These are phyloP conservation scores for Netelia melanura DNA, from an alignment of 2,888 invertebrate genomes.

Conservation along the genomic window DNA sequence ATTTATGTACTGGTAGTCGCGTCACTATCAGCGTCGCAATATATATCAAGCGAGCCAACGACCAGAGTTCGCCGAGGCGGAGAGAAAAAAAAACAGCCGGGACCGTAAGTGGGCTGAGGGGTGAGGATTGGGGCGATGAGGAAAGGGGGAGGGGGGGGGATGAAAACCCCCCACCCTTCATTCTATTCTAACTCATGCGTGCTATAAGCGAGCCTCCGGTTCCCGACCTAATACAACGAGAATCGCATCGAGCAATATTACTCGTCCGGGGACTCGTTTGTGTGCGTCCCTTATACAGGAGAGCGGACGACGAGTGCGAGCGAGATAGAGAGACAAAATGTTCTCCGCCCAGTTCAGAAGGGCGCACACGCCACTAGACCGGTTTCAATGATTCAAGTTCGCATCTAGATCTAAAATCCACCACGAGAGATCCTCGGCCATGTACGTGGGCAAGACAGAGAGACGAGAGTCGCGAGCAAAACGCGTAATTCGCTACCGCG, in stretches of 20 bases:
- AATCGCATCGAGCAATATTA: conserved; percentile 74
- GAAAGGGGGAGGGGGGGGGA: neutral
- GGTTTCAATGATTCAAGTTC: conserved; percentile 81
- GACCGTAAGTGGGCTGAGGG: neutral
- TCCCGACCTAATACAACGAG: conserved; percentile 83
- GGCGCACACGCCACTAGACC: conserved; percentile 72
- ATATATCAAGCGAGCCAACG: conserved; percentile 9
- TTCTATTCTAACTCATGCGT: conserved; percentile 78
- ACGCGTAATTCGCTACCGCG: conserved; percentile 45
- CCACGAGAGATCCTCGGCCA: conserved; percentile 52
- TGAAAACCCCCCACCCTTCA: conserved; percentile 51
- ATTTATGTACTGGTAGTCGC: neutral
- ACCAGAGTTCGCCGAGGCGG: neutral
- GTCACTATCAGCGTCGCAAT: conserved; percentile 9
- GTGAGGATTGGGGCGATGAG: neutral
- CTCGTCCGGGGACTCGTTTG: conserved; percentile 58
- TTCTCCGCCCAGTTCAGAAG: neutral
- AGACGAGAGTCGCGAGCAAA: neutral
- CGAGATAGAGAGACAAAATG: neutral
- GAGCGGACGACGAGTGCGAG: conserved; percentile 1
- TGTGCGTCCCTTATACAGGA: conserved; percentile 59
- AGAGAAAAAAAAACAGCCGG: neutral
- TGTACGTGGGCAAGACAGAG: conserved; percentile 17
- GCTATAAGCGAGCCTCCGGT: conserved; percentile 75
- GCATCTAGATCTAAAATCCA: conserved; percentile 77